Evolutionary conservation across 2,888 invertebrate species (phyloP).

Genomic region (Melikaiella ostensackeni): DNA sequence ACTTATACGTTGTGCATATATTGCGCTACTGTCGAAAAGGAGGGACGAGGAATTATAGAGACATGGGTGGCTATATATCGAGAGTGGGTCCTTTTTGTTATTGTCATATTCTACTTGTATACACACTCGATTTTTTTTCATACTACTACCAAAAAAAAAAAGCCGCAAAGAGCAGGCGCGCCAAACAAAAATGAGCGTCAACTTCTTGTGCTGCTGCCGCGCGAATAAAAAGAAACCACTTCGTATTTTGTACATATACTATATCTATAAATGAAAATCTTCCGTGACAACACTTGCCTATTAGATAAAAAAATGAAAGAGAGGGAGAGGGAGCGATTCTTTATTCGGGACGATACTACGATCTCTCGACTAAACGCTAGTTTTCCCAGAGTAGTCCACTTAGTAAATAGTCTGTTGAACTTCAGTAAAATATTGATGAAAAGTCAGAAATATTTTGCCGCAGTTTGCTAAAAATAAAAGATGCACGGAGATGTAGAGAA

Average conservation of each 20-base stretch:
- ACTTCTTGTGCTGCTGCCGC: conserved; percentile 83
- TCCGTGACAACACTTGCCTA: conserved; percentile 33
- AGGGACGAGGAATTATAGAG: conserved; percentile 47
- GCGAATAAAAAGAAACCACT: conserved; percentile 50
- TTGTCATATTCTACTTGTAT: conserved; percentile 23
- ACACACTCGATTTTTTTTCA: conserved; percentile 28
- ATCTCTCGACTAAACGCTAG: conserved; percentile 7
- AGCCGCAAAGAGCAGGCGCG: conserved; percentile 69
- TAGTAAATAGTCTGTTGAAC: neutral
- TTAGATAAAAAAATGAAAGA: conserved; percentile 42
- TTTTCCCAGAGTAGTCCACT: conserved; percentile 29
- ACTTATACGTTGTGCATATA: conserved; percentile 55
- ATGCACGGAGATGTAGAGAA: conserved; percentile 47
- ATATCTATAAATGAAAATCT: conserved; percentile 29
- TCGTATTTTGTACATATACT: conserved; percentile 54
- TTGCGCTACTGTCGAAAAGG: conserved; percentile 51
- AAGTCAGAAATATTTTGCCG: neutral
- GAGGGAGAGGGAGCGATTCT: conserved; percentile 43
- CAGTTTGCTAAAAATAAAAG: conserved; percentile 44
- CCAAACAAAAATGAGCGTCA: conserved; percentile 93
- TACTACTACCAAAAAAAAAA: conserved; percentile 31
- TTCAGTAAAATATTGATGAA: conserved; percentile 3
- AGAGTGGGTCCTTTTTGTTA: conserved; percentile 41
- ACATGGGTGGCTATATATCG: conserved; percentile 34
- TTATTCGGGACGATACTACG: conserved; percentile 37